Evolutionary conservation across 2,113 vertebrate species (phyloP).

Genomic region (Ptilonorhynchus violaceus): DNA sequence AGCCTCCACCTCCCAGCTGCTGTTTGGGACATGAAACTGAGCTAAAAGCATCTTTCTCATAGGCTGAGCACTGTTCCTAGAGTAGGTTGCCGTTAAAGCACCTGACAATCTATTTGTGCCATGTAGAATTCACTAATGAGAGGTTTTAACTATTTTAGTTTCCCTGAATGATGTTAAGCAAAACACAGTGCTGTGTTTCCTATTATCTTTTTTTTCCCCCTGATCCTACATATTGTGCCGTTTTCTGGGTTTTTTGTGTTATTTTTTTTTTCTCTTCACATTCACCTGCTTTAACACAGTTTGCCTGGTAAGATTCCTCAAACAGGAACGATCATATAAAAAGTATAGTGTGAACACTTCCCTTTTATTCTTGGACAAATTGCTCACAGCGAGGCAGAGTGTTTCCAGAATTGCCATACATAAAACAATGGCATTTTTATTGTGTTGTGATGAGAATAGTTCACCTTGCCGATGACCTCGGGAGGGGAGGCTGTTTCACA

Average conservation of each 20-base stretch:
- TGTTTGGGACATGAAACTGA: background rate
- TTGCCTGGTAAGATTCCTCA: background rate
- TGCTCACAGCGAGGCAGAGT: background rate
- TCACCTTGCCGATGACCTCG: conserved; percentile 37
- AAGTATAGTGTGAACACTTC: background rate
- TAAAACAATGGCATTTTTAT: conserved; percentile 52
- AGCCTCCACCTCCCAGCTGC: background rate
- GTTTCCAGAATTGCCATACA: conserved; percentile 23
- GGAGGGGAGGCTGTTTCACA: background rate
- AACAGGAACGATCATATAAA: background rate
- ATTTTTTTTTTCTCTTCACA: background rate
- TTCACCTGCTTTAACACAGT: background rate
- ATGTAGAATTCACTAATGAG: background rate
- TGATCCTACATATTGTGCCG: background rate
- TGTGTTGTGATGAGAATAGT: conserved; percentile 24
- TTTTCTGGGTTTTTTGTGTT: background rate
- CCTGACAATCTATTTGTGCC: background rate
- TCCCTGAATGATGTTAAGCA: background rate
- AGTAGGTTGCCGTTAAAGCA: background rate
- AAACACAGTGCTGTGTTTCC: background rate
- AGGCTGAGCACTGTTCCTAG: background rate
- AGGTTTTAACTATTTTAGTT: background rate
- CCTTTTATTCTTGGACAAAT: conserved; percentile 44
- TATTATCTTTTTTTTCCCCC: fast-evolving
- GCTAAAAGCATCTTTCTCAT: background rate